These are phyloP conservation scores for Aeoliscus strigatus DNA, from an alignment of 2,797 vertebrate genomes.

Conservation along the genomic window DNA sequence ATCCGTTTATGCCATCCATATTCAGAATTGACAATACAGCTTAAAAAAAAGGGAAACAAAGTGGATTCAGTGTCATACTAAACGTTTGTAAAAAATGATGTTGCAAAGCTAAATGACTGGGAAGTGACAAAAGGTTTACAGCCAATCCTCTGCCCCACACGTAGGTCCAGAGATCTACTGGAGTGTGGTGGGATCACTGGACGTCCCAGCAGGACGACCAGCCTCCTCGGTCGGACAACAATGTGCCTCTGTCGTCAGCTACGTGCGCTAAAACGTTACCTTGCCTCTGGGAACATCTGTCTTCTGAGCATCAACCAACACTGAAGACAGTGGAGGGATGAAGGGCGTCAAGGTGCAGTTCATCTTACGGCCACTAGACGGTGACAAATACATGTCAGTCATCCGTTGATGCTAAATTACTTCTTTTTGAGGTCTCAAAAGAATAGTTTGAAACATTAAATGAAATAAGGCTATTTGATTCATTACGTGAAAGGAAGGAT, in stretches of 20 bases:
- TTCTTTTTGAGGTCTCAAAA: too few relatives aligned
- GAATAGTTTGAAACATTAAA: too few relatives aligned
- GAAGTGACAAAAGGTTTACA: background rate
- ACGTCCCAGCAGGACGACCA: background rate
- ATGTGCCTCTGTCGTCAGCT: background rate
- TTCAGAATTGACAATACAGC: constrained; percentile 15
- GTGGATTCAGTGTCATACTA: constrained; percentile 29
- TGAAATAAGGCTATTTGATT: too few relatives aligned
- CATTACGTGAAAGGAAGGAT: too few relatives aligned
- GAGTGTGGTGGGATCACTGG: background rate
- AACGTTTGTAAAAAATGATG: background rate
- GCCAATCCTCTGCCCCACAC: constrained; percentile 10
- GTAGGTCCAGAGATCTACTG: constrained; percentile 1
- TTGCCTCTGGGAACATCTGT: too few relatives aligned
- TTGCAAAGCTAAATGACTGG: constrained; percentile 1
- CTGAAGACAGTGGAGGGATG: too few relatives aligned
- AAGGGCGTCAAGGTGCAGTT: too few relatives aligned
- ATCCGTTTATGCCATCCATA: constrained; percentile 7
- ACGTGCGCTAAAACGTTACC: background rate
- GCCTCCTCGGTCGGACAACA: constrained; percentile 18
- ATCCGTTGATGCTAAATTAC: too few relatives aligned
- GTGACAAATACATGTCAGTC: too few relatives aligned
- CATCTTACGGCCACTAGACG: too few relatives aligned
- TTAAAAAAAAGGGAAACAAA: constrained; percentile 9
- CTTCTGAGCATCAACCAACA: too few relatives aligned